phyloP scores from a whole-genome alignment of 2,113 vertebrate genomes.

The Rattus norvegicus region GRCr8 NC_086023.1:168091501-168092000 shows the following conservation, averaged over 20 bases:
- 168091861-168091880: not conserved
- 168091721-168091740: not conserved
- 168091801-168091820: not conserved
- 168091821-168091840: not conserved
- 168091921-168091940: not conserved
- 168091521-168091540: not conserved
- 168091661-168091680: not conserved
- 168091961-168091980: rapidly evolving
- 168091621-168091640: not conserved
- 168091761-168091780: not conserved
- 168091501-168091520: not conserved
- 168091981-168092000: not conserved
- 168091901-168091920: rapidly evolving
- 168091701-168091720: not conserved
- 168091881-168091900: too few species aligned
- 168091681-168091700: not conserved
- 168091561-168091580: rapidly evolving
- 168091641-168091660: not conserved
- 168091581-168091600: not conserved
- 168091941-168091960: rapidly evolving
- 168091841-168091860: not conserved
- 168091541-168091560: not conserved
- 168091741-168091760: not conserved
- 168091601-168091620: not conserved
- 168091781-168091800: not conserved